Evolutionary conservation across 2,797 vertebrate species (phyloP), one percentile per base, ranked within the genome.

Genomic region (Vultur gryphus): DNA sequence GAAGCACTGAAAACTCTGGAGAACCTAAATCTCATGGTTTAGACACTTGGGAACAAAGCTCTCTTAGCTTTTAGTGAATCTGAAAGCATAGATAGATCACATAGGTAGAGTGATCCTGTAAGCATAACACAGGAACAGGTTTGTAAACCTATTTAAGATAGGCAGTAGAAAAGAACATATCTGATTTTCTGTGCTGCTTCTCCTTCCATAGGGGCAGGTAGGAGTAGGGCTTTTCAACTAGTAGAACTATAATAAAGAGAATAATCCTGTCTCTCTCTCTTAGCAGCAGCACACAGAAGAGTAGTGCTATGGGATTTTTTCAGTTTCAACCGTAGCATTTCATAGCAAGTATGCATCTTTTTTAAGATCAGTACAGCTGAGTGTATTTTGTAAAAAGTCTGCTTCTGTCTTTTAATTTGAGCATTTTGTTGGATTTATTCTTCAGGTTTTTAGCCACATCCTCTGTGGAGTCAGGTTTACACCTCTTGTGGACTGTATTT

Each of bases 281-380:
- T 28, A n/a, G 43, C 65, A 81, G 64, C 75, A 61, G 37, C 37
- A 59, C 39, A 13, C 7, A 18, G 43, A 54, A n/a, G 35, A 41
- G 33, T 18, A 72, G 20, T 15, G 29, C 43, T 55, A 2, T 9
- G 6, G n/a, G n/a, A 25, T 46, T 51, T 80, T 13, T 16, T 29
- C 41, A 20, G 15, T 61, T 57, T 78, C 55, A 73, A 17, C 20
- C 31, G 3, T 43, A 66, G 39, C 21, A 12, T 29, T 73, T 54
- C 35, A 7, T 41, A 59, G n/a, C 3, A 55, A 0, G 0, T 19
- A 10, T 8, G 13, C 20, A 57, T 51, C 17, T 65, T 61, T 29
- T 31, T 9, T 25, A 37, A 33, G 37, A 35, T 54, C 20, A 46
- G 16, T 41, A 33, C 52, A 48, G 25, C 20, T 8, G 1, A 49